Evolutionary conservation across 1,140 invertebrate genomes (phyloP), one percentile per base, ranked within the genome.

Genomic region (Alviniconcha marisindica): DNA sequence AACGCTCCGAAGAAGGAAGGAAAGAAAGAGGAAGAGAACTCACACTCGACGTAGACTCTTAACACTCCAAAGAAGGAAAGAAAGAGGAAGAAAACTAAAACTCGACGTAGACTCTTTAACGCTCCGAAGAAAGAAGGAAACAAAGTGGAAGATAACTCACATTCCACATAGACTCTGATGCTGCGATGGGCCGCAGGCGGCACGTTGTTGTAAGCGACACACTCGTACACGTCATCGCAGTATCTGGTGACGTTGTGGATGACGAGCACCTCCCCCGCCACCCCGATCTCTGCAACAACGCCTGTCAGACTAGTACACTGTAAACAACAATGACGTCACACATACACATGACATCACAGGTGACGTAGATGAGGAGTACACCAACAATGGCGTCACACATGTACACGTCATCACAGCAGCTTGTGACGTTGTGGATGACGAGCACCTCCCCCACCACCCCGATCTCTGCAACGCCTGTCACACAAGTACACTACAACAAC

Each of bases 191-290:
- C 90, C 2, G 90, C 89, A 14, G 92, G 91, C 28, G 87, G 88
- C 0, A 93, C 90, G 21, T 88, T 88, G 82, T 92, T 93, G 82
- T 86, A 92, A 1, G 92, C 92, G 21, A 90, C 89, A 86, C 92
- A 93, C 82, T 92, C 90, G 84, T 92, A 93, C 7, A 86, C 83
- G 38, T 90, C 91, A 36, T 91, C 90, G 87, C 92, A 92, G 80
- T 91, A 90, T 12, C 92, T 87, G 18, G 90, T 89, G 14, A 93
- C 90, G 77, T 93, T 93, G 81, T 91, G 88, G 33, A 93, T 93
- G 0, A 92, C 86, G 31, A 92, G 74, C 28, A 91, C 89, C 76
- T 91, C 90, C 0, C 91, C 91, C 31, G 87, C 83, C 40, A 86
- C 87, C 38, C 89, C 89, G 14, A 90, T 88, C 42, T 85, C 89